These are phyloP conservation scores for Corydoras maculifer DNA, from an alignment of 2,113 vertebrate genomes.

Conservation along the genomic window DNA sequence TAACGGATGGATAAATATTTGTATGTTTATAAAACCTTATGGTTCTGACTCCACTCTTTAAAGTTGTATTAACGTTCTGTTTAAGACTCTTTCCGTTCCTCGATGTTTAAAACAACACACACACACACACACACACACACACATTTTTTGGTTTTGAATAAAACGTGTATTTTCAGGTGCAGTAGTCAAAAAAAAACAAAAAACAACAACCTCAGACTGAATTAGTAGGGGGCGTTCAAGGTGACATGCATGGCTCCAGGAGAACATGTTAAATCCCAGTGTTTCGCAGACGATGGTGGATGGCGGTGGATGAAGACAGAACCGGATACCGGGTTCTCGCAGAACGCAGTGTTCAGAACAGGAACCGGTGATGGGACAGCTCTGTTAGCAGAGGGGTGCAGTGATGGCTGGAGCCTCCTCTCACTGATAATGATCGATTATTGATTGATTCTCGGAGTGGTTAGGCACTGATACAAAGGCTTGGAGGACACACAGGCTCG, in stretches of 20 bases:
- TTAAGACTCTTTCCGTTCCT: too few species aligned
- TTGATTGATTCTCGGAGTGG: not conserved
- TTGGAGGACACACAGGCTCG: not conserved
- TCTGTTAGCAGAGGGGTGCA: too few species aligned
- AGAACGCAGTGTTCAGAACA: not conserved
- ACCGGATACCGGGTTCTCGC: too few species aligned
- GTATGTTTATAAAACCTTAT: too few species aligned
- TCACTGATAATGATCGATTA: not conserved
- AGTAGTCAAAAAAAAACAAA: slow-evolving; percentile 19
- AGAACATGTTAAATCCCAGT: not conserved
- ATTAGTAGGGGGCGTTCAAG: slow-evolving; percentile 4
- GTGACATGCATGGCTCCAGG: slow-evolving; percentile 24
- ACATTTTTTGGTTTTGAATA: slow-evolving; percentile 21
- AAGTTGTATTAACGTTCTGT: too few species aligned
- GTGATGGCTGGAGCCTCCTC: too few species aligned
- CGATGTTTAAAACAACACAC: not conserved
- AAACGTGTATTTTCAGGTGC: slow-evolving; percentile 38
- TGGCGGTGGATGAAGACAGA: too few species aligned
- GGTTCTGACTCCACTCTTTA: too few species aligned
- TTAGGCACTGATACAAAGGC: slow-evolving; percentile 4
- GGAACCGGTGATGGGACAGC: not conserved
- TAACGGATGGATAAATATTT: too few species aligned
- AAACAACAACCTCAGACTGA: not conserved
- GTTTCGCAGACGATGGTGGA: too few species aligned
- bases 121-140: too few species aligned